phyloP scores from a whole-genome alignment of 2,113 vertebrate species.

The Caranx melampygus region DNA sequence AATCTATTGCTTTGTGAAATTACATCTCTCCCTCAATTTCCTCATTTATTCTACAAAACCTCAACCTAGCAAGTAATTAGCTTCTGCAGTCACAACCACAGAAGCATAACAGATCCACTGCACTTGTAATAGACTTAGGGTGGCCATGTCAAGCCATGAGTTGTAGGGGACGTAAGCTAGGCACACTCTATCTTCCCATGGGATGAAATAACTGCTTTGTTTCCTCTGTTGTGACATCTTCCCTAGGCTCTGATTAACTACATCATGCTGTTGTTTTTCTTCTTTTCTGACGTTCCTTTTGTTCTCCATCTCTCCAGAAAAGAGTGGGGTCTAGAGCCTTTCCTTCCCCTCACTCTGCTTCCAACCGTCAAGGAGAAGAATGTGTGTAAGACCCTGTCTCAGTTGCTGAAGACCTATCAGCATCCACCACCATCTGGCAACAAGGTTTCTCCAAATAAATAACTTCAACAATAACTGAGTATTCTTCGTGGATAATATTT shows the following conservation, averaged over 20 bases:
- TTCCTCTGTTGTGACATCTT: background rate
- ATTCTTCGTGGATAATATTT: background rate
- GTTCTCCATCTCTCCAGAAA: constrained; percentile 84
- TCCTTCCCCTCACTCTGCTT: constrained; percentile 94
- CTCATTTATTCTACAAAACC: constrained; percentile 58
- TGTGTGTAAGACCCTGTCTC: constrained; percentile 94
- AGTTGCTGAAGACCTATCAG: constrained; percentile 96
- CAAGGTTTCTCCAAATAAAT: constrained; percentile 85
- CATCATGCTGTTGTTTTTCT: background rate
- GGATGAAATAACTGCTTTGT: constrained; percentile 14
- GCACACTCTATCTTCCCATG: constrained; percentile 1
- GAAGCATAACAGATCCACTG: constrained; percentile 57
- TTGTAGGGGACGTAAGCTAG: constrained; percentile 12
- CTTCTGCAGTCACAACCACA: constrained; percentile 49
- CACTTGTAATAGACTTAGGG: constrained; percentile 48
- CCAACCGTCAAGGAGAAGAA: constrained; percentile 96
- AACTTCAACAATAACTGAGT: background rate
- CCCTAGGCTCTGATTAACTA: constrained; percentile 24
- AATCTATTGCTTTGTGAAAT: constrained; percentile 63
- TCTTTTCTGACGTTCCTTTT: constrained; percentile 27
- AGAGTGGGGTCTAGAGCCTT: constrained; percentile 98
- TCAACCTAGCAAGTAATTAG: constrained; percentile 65
- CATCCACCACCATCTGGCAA: constrained; percentile 90
- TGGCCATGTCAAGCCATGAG: constrained; percentile 38
- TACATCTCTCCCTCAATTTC: constrained; percentile 53